Conservation (phyloP, 2,888 invertebrate genomes). For the Patella caerulea region DNA sequence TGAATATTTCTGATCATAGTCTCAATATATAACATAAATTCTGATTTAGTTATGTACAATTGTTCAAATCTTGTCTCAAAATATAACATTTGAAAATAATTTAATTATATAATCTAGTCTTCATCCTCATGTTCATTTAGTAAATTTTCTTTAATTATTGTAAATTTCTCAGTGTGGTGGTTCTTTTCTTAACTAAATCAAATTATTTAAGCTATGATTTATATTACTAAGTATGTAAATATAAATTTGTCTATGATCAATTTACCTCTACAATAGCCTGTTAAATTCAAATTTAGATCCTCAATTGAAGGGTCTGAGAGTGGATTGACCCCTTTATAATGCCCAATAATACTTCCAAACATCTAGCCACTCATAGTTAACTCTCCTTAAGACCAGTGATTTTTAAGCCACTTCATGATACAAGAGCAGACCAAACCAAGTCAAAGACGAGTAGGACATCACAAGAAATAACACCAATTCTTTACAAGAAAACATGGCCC, state of each 20-base stretch:
- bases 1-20: no score
- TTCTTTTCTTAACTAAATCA: no score
- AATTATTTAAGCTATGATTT: no score
- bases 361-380: neutral
- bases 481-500: neutral
- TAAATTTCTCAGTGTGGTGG: no score
- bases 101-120: no score
- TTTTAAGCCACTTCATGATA: slow-evolving; percentile 4
- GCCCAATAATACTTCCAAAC: slow-evolving; percentile 1
- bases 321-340: neutral
- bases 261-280: slow-evolving; percentile 5
- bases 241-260: neutral
- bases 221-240: no score
- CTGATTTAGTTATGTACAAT: no score
- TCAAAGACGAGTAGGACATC: slow-evolving; percentile 1
- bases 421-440: slow-evolving; percentile 12
- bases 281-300: neutral
- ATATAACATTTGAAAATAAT: no score
- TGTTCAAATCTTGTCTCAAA: no score
- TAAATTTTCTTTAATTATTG: no score
- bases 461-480: slow-evolving; percentile 3
- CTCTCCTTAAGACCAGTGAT: slow-evolving; percentile 3
- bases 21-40: no score
- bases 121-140: no score
- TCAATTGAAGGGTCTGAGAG: neutral